Conservation (phyloP, 2,888 invertebrate genomes). For the Phymatocera aterrima region DNA sequence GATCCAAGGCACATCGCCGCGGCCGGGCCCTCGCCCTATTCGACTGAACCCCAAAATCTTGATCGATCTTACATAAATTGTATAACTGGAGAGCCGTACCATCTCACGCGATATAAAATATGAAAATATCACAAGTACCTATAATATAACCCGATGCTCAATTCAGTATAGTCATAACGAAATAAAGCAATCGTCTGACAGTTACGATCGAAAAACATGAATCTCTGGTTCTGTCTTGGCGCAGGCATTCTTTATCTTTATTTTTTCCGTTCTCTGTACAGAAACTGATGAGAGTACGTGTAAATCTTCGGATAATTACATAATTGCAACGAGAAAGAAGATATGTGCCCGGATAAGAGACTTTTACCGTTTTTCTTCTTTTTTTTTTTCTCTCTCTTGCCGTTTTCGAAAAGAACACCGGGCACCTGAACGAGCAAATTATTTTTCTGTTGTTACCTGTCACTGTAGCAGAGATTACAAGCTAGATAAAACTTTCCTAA, state of each 20-base stretch:
- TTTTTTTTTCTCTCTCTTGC: no score
- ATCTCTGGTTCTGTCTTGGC: background rate
- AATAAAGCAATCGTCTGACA: slow-evolving; percentile 42
- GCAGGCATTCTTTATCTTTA: no score
- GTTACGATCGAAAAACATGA: slow-evolving; percentile 22
- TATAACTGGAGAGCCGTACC: background rate
- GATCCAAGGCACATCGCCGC: slow-evolving; percentile 17
- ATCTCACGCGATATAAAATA: slow-evolving; percentile 36
- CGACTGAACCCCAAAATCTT: background rate
- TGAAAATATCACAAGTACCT: slow-evolving; percentile 33
- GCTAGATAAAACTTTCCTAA: background rate
- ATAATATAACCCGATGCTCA: slow-evolving; percentile 12
- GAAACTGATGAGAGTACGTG: no score
- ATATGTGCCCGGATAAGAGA: no score
- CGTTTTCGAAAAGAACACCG: no score
- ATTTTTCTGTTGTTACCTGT: background rate
- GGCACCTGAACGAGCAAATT: background rate
- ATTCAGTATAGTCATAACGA: slow-evolving; percentile 2
- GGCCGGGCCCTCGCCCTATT: background rate
- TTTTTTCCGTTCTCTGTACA: no score
- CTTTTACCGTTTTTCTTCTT: no score
- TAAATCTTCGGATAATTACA: no score
- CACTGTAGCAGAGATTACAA: background rate
- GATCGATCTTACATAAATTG: slow-evolving; percentile 32
- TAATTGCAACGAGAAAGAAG: no score